Conservation (phyloP, 2,797 vertebrate genomes). For the Acropternis orthonyx region DNA sequence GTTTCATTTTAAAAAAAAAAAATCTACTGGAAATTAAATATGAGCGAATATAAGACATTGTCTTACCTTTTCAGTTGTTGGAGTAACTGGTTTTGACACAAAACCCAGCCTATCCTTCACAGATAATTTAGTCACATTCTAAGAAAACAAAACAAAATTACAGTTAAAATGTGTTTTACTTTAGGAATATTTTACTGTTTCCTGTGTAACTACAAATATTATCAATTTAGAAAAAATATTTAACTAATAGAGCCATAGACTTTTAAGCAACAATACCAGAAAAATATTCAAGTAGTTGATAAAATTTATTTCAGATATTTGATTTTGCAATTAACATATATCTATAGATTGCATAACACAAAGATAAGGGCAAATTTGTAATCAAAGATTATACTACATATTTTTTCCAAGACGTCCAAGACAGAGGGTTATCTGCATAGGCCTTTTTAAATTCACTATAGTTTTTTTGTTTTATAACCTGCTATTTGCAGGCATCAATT, state of each 20-base stretch:
- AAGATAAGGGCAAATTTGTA: background rate
- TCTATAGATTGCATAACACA: background rate
- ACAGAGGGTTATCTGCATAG: background rate
- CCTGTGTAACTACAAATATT: background rate
- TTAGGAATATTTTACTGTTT: background rate
- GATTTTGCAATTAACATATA: background rate
- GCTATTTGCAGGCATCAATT: background rate
- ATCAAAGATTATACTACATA: background rate
- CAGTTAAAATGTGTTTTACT: constrained; percentile 20
- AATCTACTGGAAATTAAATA: background rate
- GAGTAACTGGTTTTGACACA: constrained; percentile 83
- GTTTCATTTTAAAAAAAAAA: background rate
- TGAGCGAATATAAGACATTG: background rate
- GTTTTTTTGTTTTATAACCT: background rate
- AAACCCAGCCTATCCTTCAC: constrained; percentile 94
- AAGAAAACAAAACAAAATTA: constrained; percentile 67
- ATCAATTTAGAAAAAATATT: background rate
- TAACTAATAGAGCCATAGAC: background rate
- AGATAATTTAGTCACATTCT: constrained; percentile 88
- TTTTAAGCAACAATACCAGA: background rate
- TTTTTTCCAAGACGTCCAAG: background rate
- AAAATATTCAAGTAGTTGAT: background rate
- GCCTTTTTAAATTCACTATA: background rate
- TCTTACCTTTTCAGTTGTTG: constrained; percentile 88
- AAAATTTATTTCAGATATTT: background rate